Evolutionary conservation across 2,113 vertebrate genomes (phyloP).

Genomic region (Romanogobio albipinnatus): DNA sequence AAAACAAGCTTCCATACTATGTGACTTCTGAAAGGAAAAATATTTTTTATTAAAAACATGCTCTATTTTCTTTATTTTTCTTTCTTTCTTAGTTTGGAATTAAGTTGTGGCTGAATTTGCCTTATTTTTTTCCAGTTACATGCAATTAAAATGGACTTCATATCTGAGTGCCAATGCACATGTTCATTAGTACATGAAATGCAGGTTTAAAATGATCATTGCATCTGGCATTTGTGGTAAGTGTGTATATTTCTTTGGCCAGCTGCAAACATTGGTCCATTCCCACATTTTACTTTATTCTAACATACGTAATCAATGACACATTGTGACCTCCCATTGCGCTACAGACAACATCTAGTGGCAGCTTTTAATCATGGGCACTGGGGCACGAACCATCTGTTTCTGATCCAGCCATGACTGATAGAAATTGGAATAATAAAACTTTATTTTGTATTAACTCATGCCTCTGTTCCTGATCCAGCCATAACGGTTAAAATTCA

Average conservation of each 20-base stretch:
- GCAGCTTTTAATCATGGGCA: neutral
- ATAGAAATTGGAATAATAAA: constrained; percentile 6
- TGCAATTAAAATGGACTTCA: neutral
- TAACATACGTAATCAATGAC: constrained; percentile 34
- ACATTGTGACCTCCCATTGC: constrained; percentile 11
- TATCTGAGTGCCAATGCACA: neutral
- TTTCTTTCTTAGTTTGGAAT: too few relatives aligned
- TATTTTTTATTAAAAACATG: too few relatives aligned
- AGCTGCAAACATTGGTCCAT: neutral
- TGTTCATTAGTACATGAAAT: neutral
- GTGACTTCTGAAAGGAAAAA: too few relatives aligned
- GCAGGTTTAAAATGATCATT: neutral
- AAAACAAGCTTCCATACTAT: too few relatives aligned
- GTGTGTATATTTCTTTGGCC: constrained; percentile 4
- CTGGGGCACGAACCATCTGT: constrained; percentile 10
- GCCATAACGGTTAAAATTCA: neutral
- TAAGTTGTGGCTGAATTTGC: neutral
- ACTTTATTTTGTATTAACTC: neutral
- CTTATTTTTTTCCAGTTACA: neutral
- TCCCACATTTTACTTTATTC: constrained; percentile 1
- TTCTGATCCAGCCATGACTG: constrained; percentile 18
- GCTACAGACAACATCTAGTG: neutral
- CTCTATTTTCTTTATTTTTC: too few relatives aligned
- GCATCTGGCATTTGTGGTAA: neutral
- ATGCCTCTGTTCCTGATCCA: constrained; percentile 14